phyloP scores from a whole-genome alignment of 2,888 invertebrate species.

The Coremacera marginata region DNA sequence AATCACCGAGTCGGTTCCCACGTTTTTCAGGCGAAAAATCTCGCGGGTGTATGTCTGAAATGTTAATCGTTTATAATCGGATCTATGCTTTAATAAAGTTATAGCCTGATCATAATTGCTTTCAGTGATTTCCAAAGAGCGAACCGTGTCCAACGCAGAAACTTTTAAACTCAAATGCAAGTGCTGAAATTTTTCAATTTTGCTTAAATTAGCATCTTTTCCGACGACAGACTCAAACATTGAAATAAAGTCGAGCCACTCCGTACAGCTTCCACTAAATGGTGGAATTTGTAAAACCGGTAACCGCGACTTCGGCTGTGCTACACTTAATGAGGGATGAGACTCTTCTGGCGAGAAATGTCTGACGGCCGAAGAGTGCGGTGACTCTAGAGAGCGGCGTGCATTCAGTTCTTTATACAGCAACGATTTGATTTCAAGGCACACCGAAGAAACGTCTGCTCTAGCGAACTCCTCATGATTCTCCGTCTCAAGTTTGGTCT shows the following conservation, averaged over 20 bases:
- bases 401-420: slow-evolving; percentile 31
- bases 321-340: background rate
- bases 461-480: slow-evolving; percentile 19
- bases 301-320: background rate
- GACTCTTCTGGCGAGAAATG: slow-evolving; percentile 30
- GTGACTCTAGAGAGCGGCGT: background rate
- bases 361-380: slow-evolving; percentile 31
- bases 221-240: background rate
- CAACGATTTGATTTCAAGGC: slow-evolving; percentile 29
- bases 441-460: slow-evolving; percentile 29
- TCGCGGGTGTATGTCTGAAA: slow-evolving; percentile 33
- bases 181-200: slow-evolving; percentile 20
- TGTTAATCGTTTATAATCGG: slow-evolving; percentile 6
- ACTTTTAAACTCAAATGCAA: slow-evolving; percentile 16
- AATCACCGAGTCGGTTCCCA: background rate
- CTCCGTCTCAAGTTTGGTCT: slow-evolving; percentile 26
- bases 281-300: background rate
- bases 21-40: slow-evolving; percentile 16
- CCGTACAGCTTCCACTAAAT: background rate
- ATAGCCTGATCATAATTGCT: slow-evolving; percentile 18
- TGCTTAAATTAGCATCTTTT: slow-evolving; percentile 1
- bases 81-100: background rate
- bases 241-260: background rate
- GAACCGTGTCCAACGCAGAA: slow-evolving; percentile 4
- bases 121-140: slow-evolving; percentile 17